These are phyloP conservation scores for Leucania comma DNA, from an alignment of 2,888 invertebrate genomes.

Conservation along the genomic window DNA sequence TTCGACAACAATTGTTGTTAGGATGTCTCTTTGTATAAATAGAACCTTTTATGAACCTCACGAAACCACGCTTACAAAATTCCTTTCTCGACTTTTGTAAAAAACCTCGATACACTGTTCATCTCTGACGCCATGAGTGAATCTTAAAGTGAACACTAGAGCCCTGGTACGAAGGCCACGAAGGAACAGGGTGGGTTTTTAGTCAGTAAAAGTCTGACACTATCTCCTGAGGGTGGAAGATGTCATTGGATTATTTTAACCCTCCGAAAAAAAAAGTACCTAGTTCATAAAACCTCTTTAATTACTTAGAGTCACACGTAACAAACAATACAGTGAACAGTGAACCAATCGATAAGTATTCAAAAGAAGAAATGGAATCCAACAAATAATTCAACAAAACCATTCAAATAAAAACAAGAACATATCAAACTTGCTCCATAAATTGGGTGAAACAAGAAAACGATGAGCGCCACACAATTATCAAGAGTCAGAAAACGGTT, in stretches of 20 bases:
- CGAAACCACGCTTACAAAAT: neutral
- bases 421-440: conserved; percentile 47
- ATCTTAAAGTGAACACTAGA: too few relatives aligned
- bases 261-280: too few relatives aligned
- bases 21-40: too few relatives aligned
- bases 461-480: conserved; percentile 62
- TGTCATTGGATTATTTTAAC: too few relatives aligned
- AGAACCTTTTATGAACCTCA: too few relatives aligned
- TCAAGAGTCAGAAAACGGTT: conserved; percentile 61
- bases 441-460: conserved; percentile 49
- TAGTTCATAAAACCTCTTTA: neutral
- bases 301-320: neutral
- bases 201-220: too few relatives aligned
- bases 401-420: conserved; percentile 26
- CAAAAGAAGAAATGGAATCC: neutral
- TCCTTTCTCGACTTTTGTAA: neutral
- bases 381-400: conserved; percentile 1
- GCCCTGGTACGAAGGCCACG: too few relatives aligned
- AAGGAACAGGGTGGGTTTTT: too few relatives aligned
- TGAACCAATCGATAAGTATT: too few relatives aligned
- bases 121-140: too few relatives aligned
- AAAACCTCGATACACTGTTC: neutral
- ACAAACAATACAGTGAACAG: neutral
- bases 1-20: too few relatives aligned
- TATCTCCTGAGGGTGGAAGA: too few relatives aligned